Conservation (phyloP, 2,888 invertebrate genomes). For the Frankliniella intonsa region DNA sequence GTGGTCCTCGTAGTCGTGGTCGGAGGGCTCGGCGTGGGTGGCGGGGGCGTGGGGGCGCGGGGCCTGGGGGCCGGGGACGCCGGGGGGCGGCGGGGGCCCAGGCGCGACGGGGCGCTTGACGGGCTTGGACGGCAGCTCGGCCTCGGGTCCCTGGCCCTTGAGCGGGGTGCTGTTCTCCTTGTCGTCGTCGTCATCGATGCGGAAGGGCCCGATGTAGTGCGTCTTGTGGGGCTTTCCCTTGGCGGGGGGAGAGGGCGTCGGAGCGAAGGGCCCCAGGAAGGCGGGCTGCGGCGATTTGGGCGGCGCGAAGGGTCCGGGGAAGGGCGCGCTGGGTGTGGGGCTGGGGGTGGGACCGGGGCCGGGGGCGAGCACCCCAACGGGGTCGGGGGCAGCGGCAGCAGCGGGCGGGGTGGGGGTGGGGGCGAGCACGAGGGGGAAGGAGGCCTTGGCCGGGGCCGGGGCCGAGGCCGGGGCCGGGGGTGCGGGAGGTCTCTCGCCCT, state of each 20-base stretch:
- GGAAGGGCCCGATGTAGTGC: conserved; percentile 45
- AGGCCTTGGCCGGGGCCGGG: neutral
- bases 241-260: conserved; percentile 28
- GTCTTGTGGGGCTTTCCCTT: conserved; percentile 27
- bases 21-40: neutral
- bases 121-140: conserved; percentile 7
- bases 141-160: neutral
- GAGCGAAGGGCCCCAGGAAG: conserved; percentile 29
- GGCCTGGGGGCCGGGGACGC: neutral
- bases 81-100: conserved; percentile 21
- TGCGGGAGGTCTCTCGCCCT: conserved; percentile 36
- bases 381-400: neutral
- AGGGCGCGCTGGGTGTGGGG: conserved; percentile 19
- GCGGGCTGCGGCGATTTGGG: conserved; percentile 30
- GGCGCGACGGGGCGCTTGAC: conserved; percentile 11
- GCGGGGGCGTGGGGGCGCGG: neutral
- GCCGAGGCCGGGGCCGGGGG: conserved; percentile 29
- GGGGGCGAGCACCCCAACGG: neutral
- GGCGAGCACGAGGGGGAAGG: conserved; percentile 3
- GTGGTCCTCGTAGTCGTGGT: conserved; percentile 27
- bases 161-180: neutral
- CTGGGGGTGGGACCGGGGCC: conserved; percentile 8
- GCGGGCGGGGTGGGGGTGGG: conserved; percentile 25
- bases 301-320: conserved; percentile 34
- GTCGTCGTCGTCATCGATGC: conserved; percentile 37